phyloP scores from a whole-genome alignment of 2,888 invertebrate species.

The Leptopterna dolabrata region DNA sequence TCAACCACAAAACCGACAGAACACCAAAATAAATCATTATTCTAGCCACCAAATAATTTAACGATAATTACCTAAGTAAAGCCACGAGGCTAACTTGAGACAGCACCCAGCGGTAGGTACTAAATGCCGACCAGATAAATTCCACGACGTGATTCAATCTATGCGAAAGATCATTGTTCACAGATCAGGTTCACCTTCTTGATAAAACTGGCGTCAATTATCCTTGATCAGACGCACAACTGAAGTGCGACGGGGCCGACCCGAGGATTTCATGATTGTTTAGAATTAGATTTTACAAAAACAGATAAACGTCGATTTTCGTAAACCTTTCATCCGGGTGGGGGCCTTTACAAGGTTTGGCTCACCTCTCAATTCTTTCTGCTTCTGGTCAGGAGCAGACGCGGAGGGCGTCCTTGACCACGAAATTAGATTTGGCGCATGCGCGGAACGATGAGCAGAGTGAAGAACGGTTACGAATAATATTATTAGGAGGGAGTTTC shows the following conservation, averaged over 20 bases:
- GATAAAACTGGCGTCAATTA: neutral
- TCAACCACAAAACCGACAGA: neutral
- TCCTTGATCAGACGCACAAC: neutral
- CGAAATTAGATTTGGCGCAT: neutral
- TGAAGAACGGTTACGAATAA: neutral
- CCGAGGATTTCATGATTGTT: neutral
- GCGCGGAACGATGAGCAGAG: neutral
- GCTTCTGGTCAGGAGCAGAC: neutral
- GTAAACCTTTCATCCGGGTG: neutral
- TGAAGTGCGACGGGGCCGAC: neutral
- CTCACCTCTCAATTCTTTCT: neutral
- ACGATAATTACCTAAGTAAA: too few species aligned
- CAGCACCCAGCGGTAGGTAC: too few species aligned
- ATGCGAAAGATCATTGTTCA: neutral
- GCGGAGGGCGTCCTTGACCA: neutral
- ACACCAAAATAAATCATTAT: neutral
- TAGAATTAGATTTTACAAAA: neutral
- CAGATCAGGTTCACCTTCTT: neutral
- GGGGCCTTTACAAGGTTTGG: neutral
- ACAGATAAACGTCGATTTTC: neutral
- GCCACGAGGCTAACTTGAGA: too few species aligned
- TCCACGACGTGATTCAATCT: neutral
- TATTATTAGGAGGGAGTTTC: too few species aligned
- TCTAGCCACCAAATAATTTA: neutral
- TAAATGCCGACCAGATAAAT: too few species aligned